Conservation (phyloP, 2,797 vertebrate species). For the Nyctalus aviator region DNA sequence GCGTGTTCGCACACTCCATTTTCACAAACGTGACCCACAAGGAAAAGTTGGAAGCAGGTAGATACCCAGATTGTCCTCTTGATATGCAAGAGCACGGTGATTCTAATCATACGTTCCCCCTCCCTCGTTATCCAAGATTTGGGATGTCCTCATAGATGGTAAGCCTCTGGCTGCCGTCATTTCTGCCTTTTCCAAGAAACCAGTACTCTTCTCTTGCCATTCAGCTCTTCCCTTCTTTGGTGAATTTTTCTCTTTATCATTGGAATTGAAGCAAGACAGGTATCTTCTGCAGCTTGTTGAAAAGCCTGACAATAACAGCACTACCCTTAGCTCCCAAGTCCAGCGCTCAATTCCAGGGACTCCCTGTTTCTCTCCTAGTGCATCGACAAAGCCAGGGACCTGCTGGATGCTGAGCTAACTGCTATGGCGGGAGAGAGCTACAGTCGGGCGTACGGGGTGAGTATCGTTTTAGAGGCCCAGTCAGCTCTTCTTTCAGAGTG, state of each 20-base stretch:
- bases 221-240: not conserved
- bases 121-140: not conserved
- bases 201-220: not conserved
- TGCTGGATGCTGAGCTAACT: slow-evolving; percentile 97
- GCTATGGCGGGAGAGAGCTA: slow-evolving; percentile 99
- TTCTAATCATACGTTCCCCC: not conserved
- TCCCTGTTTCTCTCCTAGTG: slow-evolving; percentile 89
- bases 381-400: slow-evolving; percentile 98
- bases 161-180: not conserved
- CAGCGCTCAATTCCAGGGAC: not conserved
- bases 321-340: not conserved
- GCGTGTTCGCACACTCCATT: not conserved
- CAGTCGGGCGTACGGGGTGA: slow-evolving; percentile 98
- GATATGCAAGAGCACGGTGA: not conserved
- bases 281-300: not conserved
- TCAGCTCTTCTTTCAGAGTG: not conserved
- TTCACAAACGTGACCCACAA: not conserved
- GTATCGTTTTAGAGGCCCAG: slow-evolving; percentile 48
- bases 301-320: not conserved
- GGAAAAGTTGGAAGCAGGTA: not conserved
- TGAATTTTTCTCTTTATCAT: not conserved
- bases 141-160: not conserved
- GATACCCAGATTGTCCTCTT: not conserved
- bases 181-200: not conserved
- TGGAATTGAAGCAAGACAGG: not conserved